Evolutionary conservation across 2,797 vertebrate genomes (phyloP).

Genomic region (Falco rusticolus): DNA sequence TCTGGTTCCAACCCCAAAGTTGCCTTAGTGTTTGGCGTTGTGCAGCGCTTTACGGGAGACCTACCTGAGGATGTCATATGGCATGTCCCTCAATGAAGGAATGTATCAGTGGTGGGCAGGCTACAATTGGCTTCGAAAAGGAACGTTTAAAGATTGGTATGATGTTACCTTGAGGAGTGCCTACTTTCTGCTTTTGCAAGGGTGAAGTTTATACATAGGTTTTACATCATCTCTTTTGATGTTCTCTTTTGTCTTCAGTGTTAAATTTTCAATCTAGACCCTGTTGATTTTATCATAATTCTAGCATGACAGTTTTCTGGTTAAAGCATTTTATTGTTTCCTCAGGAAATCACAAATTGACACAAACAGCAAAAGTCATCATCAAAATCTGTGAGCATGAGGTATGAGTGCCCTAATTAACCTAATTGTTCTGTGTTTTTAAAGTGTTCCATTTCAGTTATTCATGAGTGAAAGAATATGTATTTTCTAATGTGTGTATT

Average conservation of each 20-base stretch:
- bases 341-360: slow-evolving; percentile 97
- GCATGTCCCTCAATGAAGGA: not conserved
- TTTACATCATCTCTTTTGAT: not conserved
- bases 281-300: not conserved
- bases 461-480: not conserved
- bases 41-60: not conserved
- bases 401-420: slow-evolving; percentile 76
- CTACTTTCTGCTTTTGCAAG: not conserved
- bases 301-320: not conserved
- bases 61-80: not conserved
- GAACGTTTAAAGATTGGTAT: not conserved
- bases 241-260: not conserved
- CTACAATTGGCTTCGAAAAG: not conserved
- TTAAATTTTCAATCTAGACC: not conserved
- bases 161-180: not conserved
- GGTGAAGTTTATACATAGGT: fast-evolving
- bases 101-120: not conserved
- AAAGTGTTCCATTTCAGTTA: not conserved
- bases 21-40: not conserved
- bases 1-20: not conserved
- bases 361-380: slow-evolving; percentile 96
- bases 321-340: slow-evolving; percentile 64
- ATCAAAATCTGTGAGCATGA: slow-evolving; percentile 99
- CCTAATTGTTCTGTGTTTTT: not conserved
- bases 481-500: not conserved